Evolutionary conservation across 2,888 invertebrate species (phyloP).

Genomic region (Deroplatys truncata): DNA sequence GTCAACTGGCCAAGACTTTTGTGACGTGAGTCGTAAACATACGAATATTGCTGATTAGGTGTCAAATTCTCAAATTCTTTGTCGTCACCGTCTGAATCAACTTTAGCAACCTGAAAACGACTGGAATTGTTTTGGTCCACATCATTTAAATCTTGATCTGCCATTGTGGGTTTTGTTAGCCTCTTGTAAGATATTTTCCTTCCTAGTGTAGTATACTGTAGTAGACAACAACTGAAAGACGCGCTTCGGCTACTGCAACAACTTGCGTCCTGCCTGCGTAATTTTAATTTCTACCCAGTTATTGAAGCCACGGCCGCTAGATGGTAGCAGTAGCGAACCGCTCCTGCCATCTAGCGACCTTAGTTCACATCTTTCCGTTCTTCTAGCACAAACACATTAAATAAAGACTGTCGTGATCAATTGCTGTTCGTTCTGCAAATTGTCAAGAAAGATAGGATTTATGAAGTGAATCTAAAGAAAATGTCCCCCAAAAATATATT

Average conservation of each 20-base stretch:
- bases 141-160: constrained; percentile 33
- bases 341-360: too few species aligned
- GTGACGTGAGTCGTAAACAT: constrained; percentile 36
- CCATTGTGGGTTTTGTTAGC: background rate
- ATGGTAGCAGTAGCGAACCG: too few species aligned
- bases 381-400: too few species aligned
- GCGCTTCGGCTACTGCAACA: background rate
- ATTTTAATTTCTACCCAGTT: too few species aligned
- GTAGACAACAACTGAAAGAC: constrained; percentile 3
- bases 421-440: too few species aligned
- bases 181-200: background rate
- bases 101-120: constrained; percentile 37
- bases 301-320: too few species aligned
- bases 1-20: constrained; percentile 40
- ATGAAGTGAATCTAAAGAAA: too few species aligned
- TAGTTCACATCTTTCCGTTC: too few species aligned
- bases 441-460: too few species aligned
- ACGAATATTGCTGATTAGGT: constrained; percentile 34
- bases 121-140: constrained; percentile 29
- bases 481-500: too few species aligned
- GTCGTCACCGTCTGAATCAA: constrained; percentile 27
- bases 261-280: background rate
- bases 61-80: constrained; percentile 2
- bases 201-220: background rate
- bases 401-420: too few species aligned